Evolutionary conservation across 2,113 vertebrate genomes (phyloP).

Genomic region (Cacatua alba): DNA sequence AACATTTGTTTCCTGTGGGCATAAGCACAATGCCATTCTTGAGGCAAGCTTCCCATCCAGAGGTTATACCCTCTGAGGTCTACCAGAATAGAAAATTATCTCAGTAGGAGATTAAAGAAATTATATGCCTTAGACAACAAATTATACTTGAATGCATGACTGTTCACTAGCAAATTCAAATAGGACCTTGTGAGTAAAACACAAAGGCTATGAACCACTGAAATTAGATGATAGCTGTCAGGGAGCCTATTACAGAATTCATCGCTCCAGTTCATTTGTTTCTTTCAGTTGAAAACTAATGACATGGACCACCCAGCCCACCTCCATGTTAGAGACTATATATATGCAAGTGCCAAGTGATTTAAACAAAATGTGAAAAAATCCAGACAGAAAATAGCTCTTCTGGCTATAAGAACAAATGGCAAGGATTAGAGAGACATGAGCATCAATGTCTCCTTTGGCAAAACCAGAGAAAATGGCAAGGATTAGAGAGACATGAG

Average conservation of each 20-base stretch:
- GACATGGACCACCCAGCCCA: background rate
- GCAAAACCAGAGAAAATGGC: background rate
- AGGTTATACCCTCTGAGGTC: background rate
- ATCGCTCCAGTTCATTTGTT: background rate
- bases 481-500: background rate
- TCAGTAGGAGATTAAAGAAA: constrained; percentile 10
- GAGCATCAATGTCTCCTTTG: fast-evolving
- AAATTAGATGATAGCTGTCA: background rate
- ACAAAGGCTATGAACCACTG: background rate
- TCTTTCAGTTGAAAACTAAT: background rate
- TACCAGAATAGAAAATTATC: background rate
- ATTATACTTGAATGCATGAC: background rate
- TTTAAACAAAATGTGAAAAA: background rate
- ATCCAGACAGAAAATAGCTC: background rate
- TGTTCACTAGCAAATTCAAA: background rate
- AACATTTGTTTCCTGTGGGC: background rate
- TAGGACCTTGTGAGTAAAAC: background rate
- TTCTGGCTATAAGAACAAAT: background rate
- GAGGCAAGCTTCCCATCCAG: background rate
- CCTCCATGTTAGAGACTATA: background rate
- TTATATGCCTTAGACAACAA: background rate
- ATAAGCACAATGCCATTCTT: background rate
- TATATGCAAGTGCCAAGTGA: background rate
- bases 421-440: background rate
- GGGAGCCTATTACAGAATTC: background rate